Evolutionary conservation across 2,797 vertebrate species (phyloP).

Genomic region (Sternotherus odoratus): DNA sequence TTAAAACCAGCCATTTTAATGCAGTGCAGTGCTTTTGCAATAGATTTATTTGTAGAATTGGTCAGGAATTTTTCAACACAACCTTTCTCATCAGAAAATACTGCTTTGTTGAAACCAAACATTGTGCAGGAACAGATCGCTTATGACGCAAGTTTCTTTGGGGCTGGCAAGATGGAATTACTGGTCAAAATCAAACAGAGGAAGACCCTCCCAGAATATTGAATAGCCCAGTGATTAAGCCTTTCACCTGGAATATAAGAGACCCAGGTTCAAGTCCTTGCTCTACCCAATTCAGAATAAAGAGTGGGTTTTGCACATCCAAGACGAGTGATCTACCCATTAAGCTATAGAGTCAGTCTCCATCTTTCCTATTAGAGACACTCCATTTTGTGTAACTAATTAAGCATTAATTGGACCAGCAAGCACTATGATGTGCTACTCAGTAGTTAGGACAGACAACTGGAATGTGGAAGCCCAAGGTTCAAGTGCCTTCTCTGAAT

Average conservation of each 20-base stretch:
- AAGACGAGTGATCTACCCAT: neutral
- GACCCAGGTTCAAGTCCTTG: neutral
- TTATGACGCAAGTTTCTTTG: neutral
- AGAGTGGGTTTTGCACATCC: neutral
- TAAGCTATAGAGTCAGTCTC: neutral
- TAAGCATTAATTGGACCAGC: neutral
- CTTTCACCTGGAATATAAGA: neutral
- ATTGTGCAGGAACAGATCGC: neutral
- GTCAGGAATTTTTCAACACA: neutral
- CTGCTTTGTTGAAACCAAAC: neutral
- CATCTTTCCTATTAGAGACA: neutral
- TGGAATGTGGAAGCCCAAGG: neutral
- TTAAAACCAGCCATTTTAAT: slow-evolving; percentile 68
- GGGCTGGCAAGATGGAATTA: neutral
- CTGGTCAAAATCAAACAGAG: neutral
- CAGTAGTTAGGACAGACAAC: neutral
- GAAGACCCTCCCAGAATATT: neutral
- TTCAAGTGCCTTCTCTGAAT: neutral
- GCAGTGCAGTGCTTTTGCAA: slow-evolving; percentile 22
- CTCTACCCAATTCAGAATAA: neutral
- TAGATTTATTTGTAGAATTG: slow-evolving; percentile 43
- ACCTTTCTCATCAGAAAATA: neutral
- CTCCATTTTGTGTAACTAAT: neutral
- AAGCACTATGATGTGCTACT: neutral
- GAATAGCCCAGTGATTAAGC: neutral